Base-by-base conservation (phyloP, 2,888 invertebrate species). In the Camptogramma bilineatum region DNA sequence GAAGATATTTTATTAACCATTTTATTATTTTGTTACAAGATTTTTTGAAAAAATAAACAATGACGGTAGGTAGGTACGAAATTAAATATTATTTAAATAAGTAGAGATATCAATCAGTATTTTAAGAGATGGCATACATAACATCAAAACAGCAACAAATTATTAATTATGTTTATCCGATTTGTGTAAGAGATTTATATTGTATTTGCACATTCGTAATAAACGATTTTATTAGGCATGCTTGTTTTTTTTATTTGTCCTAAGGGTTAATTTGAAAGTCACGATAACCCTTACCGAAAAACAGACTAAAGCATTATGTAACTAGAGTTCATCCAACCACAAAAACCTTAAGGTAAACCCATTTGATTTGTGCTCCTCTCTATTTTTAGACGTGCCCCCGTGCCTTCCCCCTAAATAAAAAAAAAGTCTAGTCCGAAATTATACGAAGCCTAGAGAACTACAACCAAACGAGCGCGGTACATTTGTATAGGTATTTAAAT, bases 141-240 rank as follows among this genome's bases (percentile, higher is more conserved):
- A 56, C 50, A 28, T 18, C 21, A 9, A 58, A 34, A 31, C 47
- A 47, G 19, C n/a, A 39, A 10, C 0, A 42, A 53, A 48, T 48
- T 54, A 48, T 52, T 55, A 39, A 55, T n/a, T 13, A 54, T 59
- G 46, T 9, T 58, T 58, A 53, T 19, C 18, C 24, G 47, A 42
- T 56, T 47, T 13, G 24, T 50, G 18, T 18, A 47, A 42, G 34
- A 54, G 39, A 48, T 59, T 51, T 71, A 68, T 65, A 66, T 60
- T 21, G 50, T 42, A 52, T 62, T 50, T 67, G 58, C 52, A 65
- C 60, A 39, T 70, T 71, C 70, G 21, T 55, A 75, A 64, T 70
- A 73, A 70, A 70, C 52, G 28, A 47, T 69, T 59, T 59, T 50
- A 62, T 24, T 61, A 59, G 24, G 18, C 39, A n/a, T 0, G 54